Percentiles rank a stretch among this genome's conserved stretches.
Evolutionary conservation across 92 coral and sea anemone species (phyloP).

Genomic region (Palythoa heliodiscus): DNA sequence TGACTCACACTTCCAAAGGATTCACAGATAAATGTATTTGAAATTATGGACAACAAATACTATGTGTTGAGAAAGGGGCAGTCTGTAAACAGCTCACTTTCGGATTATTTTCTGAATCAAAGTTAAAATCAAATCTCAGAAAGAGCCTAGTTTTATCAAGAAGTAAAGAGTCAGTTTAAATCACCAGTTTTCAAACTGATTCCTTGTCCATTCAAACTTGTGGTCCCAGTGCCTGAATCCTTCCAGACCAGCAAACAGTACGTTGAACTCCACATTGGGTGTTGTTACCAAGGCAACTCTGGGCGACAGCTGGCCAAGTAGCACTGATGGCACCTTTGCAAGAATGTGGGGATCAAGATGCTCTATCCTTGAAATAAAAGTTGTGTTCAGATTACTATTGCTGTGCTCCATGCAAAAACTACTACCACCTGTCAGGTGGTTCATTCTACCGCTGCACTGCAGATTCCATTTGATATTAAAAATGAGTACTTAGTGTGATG

Average conservation of each 20-base stretch:
- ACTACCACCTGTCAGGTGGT: too few relatives aligned
- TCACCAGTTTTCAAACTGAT: conserved; percentile 89
- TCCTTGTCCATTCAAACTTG: conserved; percentile 99
- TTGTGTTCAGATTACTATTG: neutral
- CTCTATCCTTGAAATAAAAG: conserved; percentile 66
- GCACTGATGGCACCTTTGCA: conserved; percentile 73
- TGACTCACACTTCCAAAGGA: too few relatives aligned
- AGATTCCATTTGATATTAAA: neutral
- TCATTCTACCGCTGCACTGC: too few relatives aligned
- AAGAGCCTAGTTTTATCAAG: too few relatives aligned
- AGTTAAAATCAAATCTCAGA: neutral
- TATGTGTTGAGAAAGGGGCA: too few relatives aligned
- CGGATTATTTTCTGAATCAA: neutral
- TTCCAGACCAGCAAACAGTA: conserved; percentile 79
- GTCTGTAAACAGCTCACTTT: too few relatives aligned
- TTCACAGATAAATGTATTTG: too few relatives aligned
- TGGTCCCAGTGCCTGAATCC: conserved; percentile 99
- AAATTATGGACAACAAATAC: too few relatives aligned
- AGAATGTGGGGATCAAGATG: conserved; percentile 83
- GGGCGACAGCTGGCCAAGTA: conserved; percentile 97
- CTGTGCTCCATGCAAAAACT: too few relatives aligned
- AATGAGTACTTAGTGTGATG: neutral
- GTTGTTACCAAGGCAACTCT: conserved; percentile 95
- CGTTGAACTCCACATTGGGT: conserved; percentile 97
- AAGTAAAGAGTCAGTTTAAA: neutral